Conservation (phyloP, 2,888 invertebrate genomes). For the Dynastes tityus region DNA sequence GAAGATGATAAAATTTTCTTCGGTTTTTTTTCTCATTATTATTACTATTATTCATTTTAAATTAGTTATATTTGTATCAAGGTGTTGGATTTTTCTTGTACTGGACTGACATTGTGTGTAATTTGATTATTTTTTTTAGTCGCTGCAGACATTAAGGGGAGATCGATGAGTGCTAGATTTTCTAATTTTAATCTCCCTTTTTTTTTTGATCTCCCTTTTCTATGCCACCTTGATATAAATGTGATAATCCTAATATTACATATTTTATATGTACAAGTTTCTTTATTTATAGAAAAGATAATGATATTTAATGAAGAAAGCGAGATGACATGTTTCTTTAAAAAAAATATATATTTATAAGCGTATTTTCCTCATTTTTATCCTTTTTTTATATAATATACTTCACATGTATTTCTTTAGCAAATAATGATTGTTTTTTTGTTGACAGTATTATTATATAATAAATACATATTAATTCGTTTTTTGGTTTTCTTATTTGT, state of each 20-base stretch:
- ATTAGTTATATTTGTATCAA: constrained; percentile 34
- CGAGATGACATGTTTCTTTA: constrained; percentile 9
- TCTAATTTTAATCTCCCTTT: background rate
- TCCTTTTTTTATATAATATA: constrained; percentile 26
- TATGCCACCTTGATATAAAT: constrained; percentile 15
- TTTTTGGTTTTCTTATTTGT: constrained; percentile 46
- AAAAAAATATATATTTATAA: constrained; percentile 1
- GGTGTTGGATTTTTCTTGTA: background rate
- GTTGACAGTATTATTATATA: constrained; percentile 51
- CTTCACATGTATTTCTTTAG: constrained; percentile 31
- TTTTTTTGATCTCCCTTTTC: background rate
- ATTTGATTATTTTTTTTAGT: background rate
- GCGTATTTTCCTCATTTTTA: background rate
- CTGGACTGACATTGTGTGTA: background rate
- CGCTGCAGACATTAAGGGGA: background rate
- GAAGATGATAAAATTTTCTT: background rate
- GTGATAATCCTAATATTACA: constrained; percentile 14
- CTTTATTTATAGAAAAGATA: constrained; percentile 20
- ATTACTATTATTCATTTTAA: background rate
- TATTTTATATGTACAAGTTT: constrained; percentile 29
- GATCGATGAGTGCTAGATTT: background rate
- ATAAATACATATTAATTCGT: constrained; percentile 52
- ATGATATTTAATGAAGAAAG: constrained; percentile 26
- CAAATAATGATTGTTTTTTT: constrained; percentile 36
- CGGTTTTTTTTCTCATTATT: constrained; percentile 44